Base-by-base conservation (phyloP, 1,140 invertebrate species). In the Cotesia vestalis region DNA sequence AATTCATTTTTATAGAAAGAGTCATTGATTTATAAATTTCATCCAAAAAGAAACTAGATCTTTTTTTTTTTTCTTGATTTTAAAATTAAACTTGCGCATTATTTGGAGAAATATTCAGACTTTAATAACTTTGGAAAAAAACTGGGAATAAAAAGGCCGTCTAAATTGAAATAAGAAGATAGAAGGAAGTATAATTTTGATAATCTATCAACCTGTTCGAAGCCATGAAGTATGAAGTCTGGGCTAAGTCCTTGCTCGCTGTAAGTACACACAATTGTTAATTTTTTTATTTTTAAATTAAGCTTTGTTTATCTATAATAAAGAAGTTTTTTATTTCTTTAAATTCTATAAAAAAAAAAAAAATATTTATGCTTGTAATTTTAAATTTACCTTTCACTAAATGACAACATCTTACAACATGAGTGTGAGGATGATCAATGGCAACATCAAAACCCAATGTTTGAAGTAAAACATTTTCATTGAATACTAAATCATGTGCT, bases 141-240 rank as follows among this genome's bases (percentile, higher is more conserved):
- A 27, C 27, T 27, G 27, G 27, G 27, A 27, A 27, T 27, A 27
- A 2, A 27, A 27, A 2, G 3, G 27, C 27, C 27, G 27, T 27
- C 2, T 27, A 27, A 27, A 27, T 27, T 27, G 27, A 27, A 27
- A 27, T 27, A 2, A 27, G 27, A 27, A 27, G 27, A 27, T 27
- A 27, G 27, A 27, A 27, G 27, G 27, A 27, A 27, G 27, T 27
- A 27, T 27, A 27, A 27, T 27, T 27, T 27, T 27, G 27, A 27
- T 27, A 27, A 52, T 75, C 67, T 82, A 84, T 69, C 69, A 87
- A 95, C 94, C 94, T 96, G 88, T 98, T 98, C 55, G 97, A 98
- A 74, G 97, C 97, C 93, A 98, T 95, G 85, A 98, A 97, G 89
- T 99, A 99, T 0, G 96, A 97, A 51, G 96, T 98, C 88, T 98